Evolutionary conservation across 2,797 vertebrate species (phyloP).

Genomic region (Sebastes taczanowskii): DNA sequence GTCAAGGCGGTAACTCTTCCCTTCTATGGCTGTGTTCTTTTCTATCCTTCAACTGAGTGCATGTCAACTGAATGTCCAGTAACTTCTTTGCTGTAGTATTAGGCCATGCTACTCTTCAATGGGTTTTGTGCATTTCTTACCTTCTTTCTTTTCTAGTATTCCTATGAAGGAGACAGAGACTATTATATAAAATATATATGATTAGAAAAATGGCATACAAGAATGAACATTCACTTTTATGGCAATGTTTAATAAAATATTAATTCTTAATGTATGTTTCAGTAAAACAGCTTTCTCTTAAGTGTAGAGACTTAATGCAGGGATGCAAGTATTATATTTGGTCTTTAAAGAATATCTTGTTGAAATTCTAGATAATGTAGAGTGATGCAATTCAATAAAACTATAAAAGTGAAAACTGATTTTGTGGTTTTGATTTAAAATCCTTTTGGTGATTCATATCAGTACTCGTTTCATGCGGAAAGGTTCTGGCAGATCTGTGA

Average conservation of each 20-base stretch:
- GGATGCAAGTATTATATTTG: slow-evolving; percentile 87
- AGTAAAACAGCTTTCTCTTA: slow-evolving; percentile 84
- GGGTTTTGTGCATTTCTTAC: slow-evolving; percentile 85
- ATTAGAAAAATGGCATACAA: slow-evolving; percentile 73
- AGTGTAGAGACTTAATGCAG: slow-evolving; percentile 85
- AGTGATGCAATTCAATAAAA: slow-evolving; percentile 87
- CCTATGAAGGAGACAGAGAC: slow-evolving; percentile 75
- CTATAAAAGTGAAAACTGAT: slow-evolving; percentile 59
- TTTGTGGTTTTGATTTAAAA: slow-evolving; percentile 27
- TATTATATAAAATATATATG: slow-evolving; percentile 50
- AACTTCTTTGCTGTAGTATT: slow-evolving; percentile 84
- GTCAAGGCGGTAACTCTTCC: slow-evolving; percentile 62
- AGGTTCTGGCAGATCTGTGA: background rate
- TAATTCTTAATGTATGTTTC: slow-evolving; percentile 87
- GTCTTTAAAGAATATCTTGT: slow-evolving; percentile 85
- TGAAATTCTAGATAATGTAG: slow-evolving; percentile 89
- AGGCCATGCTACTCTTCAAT: slow-evolving; percentile 85
- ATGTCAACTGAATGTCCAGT: slow-evolving; percentile 87
- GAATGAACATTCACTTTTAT: slow-evolving; percentile 84
- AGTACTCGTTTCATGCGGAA: background rate
- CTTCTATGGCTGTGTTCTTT: slow-evolving; percentile 71
- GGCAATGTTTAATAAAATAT: slow-evolving; percentile 85
- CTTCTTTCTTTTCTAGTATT: slow-evolving; percentile 85
- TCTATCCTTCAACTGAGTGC: slow-evolving; percentile 83
- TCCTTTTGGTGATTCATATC: background rate